A percentile compares a stretch with the other conserved stretches of the same genome.
phyloP scores from a whole-genome alignment of 2,888 invertebrate genomes.

The Nomada lathburiana region DNA sequence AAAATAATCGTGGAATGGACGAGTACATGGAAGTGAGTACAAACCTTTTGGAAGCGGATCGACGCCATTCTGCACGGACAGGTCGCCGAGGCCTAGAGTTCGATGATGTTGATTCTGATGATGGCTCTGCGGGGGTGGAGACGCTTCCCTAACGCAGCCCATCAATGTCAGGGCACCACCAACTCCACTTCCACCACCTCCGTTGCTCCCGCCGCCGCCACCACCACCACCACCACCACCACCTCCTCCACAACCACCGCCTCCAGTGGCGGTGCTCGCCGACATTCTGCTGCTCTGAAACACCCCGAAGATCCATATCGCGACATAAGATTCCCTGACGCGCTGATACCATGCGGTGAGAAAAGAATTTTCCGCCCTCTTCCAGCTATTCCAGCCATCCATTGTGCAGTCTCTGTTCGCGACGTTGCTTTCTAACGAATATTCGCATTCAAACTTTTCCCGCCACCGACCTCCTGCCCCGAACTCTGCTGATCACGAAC shows the following conservation, averaged over 20 bases:
- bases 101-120: constrained; percentile 85
- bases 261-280: constrained; percentile 69
- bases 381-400: constrained; percentile 69
- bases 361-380: constrained; percentile 67
- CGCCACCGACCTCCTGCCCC: neutral
- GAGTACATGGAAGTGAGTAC: constrained; percentile 15
- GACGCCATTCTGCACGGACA: constrained; percentile 74
- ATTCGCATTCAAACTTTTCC: neutral
- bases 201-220: constrained; percentile 14
- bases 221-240: constrained; percentile 80
- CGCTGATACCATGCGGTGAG: constrained; percentile 73
- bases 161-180: constrained; percentile 88
- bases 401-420: constrained; percentile 21
- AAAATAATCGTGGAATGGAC: too few relatives aligned
- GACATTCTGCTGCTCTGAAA: constrained; percentile 79
- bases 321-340: constrained; percentile 75
- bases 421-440: neutral
- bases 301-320: constrained; percentile 76
- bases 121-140: constrained; percentile 86
- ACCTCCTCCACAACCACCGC: constrained; percentile 83
- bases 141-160: constrained; percentile 88
- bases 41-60: constrained; percentile 82
- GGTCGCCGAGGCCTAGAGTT: constrained; percentile 76
- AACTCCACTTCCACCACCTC: constrained; percentile 85
- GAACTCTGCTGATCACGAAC: neutral